Evolutionary conservation across 2,888 invertebrate genomes (phyloP).

Genomic region (Aplocera efformata): DNA sequence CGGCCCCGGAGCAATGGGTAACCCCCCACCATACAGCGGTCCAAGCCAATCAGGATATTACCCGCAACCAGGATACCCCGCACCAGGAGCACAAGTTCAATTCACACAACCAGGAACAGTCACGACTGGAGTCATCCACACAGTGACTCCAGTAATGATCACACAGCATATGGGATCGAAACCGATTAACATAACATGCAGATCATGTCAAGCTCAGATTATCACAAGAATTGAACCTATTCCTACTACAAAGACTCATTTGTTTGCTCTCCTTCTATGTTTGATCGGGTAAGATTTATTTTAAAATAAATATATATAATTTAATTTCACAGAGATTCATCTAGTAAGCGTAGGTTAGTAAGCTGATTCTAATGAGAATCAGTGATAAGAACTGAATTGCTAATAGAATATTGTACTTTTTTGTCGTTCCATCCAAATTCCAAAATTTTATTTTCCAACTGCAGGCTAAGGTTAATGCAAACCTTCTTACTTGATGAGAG

Average conservation of each 20-base stretch:
- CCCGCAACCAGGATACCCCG: constrained; percentile 10
- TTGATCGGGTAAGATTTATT: constrained; percentile 48
- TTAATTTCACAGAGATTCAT: constrained; percentile 18
- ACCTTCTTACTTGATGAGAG: too few relatives aligned
- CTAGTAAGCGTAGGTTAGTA: too few relatives aligned
- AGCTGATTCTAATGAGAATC: too few relatives aligned
- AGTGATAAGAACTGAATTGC: too few relatives aligned
- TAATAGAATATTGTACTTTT: too few relatives aligned
- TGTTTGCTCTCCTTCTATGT: constrained; percentile 74
- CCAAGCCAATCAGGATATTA: constrained; percentile 25
- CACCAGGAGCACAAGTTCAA: constrained; percentile 1
- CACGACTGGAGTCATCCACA: constrained; percentile 1
- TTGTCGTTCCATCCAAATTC: too few relatives aligned
- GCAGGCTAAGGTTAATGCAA: too few relatives aligned
- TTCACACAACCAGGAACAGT: neutral
- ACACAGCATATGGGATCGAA: constrained; percentile 42
- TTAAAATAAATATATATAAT: too few relatives aligned
- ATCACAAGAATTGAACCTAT: constrained; percentile 60
- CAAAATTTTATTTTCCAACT: too few relatives aligned
- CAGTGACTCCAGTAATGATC: constrained; percentile 21
- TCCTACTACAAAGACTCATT: constrained; percentile 73
- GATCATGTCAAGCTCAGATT: constrained; percentile 63
- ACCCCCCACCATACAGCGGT: constrained; percentile 22
- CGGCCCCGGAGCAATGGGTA: constrained; percentile 19
- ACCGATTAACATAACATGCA: constrained; percentile 52